Base-by-base conservation (phyloP, 2,797 vertebrate genomes). In the Allochrocebus solatus region DNA sequence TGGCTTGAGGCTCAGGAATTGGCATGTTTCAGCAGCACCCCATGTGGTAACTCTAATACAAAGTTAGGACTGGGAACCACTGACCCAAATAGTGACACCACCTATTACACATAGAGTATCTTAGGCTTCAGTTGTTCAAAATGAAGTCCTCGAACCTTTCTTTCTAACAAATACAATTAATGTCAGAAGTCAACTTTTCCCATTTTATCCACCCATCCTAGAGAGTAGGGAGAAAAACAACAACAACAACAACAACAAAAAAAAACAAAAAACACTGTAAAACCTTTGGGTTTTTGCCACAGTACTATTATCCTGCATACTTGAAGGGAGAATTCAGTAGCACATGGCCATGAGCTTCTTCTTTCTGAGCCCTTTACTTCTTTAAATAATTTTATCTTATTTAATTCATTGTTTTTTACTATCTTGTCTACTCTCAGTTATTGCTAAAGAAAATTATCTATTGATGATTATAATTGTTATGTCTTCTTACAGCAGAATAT, bases 351-450 rank as follows among this genome's bases (percentile, higher is more conserved):
- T 13, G 9, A 43, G 1, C 10, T 43, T 78, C 12, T 57, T 93
- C 30, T 92, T 96, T 87, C 36, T 89, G 80, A 93, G 26, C 3
- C 24, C 26, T 78, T 92, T 72, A 53, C 3, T 30, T 28, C 55
- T 95, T 64, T 39, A 36, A 53, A 87, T 26, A 46, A 14, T 89
- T 93, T 88, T 81, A 10, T 81, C 22, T 10, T 78, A 78, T 46
- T 90, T 91, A 81, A 64, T 91, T 93, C 26, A 28, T 95, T 61
- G 6, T 50, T 89, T 89, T 41, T 76, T 94, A 78, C 28, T 79
- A 46, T 72, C 93, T 78, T 89, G 57, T 7, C 41, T 72, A 39
- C 64, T 95, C 19, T 96, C 16, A 82, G 21, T 91, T 94, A 50
- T 82, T 61, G 12, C 67, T 90, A 94, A 74, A 92, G 48, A 59